phyloP scores from a whole-genome alignment of 2,888 invertebrate genomes.

The Ichneumoninae sp. region DNA sequence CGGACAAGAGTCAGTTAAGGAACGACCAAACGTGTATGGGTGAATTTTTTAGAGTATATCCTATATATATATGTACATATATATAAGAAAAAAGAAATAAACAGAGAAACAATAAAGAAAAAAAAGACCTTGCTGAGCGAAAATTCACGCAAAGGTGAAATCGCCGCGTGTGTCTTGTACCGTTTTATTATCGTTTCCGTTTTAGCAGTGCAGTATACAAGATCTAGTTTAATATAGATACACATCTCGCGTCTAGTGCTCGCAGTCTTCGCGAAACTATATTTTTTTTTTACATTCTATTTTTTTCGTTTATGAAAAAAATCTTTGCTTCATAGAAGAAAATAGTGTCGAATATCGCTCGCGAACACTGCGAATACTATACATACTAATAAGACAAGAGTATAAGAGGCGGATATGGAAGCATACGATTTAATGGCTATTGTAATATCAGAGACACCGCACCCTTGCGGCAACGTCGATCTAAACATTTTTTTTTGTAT shows the following conservation, averaged over 20 bases:
- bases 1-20: not conserved
- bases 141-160: not conserved
- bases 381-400: constrained; percentile 3
- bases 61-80: not conserved
- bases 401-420: constrained; percentile 24
- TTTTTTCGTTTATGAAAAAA: not conserved
- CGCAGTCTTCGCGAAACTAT: not conserved
- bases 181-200: not conserved
- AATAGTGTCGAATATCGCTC: not conserved
- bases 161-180: not conserved
- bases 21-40: constrained; percentile 3
- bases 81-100: not conserved
- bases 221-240: not conserved
- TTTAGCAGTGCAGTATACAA: not conserved
- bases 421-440: constrained; percentile 35
- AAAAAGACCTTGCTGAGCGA: constrained; percentile 1
- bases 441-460: constrained; percentile 11
- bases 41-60: not conserved
- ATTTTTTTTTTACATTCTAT: not conserved
- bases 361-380: constrained; percentile 1
- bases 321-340: not conserved
- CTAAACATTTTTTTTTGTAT: not conserved
- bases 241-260: not conserved
- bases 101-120: not conserved
- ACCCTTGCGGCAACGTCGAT: not conserved